These are phyloP conservation scores for Sakesphorus luctuosus DNA, from an alignment of 2,113 vertebrate genomes.

Conservation along the genomic window DNA sequence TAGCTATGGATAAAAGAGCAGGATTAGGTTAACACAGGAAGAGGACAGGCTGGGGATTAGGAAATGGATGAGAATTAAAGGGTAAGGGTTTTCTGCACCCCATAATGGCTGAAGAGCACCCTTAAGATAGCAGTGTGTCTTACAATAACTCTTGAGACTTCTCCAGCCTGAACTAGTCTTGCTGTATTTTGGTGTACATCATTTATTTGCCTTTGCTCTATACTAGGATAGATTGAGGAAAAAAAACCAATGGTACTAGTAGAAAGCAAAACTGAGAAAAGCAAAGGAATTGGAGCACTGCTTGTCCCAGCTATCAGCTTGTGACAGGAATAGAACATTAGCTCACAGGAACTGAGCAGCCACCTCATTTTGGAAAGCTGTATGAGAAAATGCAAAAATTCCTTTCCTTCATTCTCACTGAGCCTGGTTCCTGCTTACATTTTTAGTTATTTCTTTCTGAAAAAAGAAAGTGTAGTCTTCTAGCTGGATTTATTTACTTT, in stretches of 20 bases:
- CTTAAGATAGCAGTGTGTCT: background rate
- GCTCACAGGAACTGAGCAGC: background rate
- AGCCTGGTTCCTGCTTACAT: background rate
- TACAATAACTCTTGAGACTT: background rate
- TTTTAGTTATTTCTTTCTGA: background rate
- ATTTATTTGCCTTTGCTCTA: background rate
- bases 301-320: background rate
- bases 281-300: background rate
- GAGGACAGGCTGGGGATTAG: background rate
- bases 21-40: background rate
- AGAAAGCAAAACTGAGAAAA: background rate
- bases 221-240: background rate
- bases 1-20: background rate
- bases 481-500: constrained; percentile 36
- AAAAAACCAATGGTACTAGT: background rate
- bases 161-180: background rate
- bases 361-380: background rate
- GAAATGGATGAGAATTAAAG: background rate
- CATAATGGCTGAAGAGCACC: background rate
- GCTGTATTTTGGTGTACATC: background rate
- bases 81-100: background rate
- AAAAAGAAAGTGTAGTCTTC: background rate
- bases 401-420: background rate
- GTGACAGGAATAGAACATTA: background rate
- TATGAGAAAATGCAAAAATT: background rate